Base-by-base conservation (phyloP, 2,797 vertebrate genomes). In the Eleutherodactylus coqui region DNA sequence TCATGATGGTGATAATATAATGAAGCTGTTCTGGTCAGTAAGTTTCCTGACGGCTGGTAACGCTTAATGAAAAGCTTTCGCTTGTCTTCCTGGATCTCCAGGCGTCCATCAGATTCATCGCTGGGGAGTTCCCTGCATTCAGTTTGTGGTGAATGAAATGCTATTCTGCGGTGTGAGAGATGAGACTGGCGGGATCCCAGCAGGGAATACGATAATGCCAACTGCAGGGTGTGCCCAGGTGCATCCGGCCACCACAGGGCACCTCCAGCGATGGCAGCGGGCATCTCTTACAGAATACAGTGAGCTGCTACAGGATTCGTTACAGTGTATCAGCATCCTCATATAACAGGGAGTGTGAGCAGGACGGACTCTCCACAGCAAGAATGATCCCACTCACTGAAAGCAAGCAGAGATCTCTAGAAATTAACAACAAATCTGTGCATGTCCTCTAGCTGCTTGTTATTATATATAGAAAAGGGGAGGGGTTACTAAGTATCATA, bases 91-190 rank as follows among this genome's bases (percentile, higher is more conserved):
- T 10, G 6, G 51, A 17, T 51, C 90, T 91, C 88, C 90, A 78
- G 82, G 88, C 89, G 91, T 88, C 91, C 60, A 86, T 84, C 86
- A 90, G 89, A 85, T 60, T 83, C 89, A 91, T 91, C 86, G 0
- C 90, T 91, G 91, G 89, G 88, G 89, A 90, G 91, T 92, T 91
- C 89, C 27, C 0, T 24, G 75, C 88, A 90, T 90, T 92, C 89
- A 93, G 90, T 90, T n/a, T n/a, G 90, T 83, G 90, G 89, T 92
- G 91, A 91, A 90, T 90, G 89, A 91, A 92, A 92, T 93, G 86
- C 49, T 89, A 92, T 92, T 91, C 92, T 85, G 34, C 64, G 85
- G 87, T 82, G 84, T 34, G 86, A 85, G 82, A 87, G 88, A 27
- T 87, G 55, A 1, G 4, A 6, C 58, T 34, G 58, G 58, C 8